Evolutionary conservation across 2,888 invertebrate genomes (phyloP).

Genomic region (Ophraella communa): DNA sequence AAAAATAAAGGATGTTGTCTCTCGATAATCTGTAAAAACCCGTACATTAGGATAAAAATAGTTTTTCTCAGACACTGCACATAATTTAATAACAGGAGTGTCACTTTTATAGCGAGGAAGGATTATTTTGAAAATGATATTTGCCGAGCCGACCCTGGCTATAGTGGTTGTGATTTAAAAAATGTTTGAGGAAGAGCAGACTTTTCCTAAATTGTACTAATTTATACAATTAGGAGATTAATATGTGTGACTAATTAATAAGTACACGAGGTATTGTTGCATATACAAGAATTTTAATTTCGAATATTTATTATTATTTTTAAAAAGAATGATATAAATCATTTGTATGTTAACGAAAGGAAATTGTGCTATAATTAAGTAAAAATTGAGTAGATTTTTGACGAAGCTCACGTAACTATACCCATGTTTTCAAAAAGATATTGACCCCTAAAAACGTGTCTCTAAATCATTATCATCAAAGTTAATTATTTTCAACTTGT

Average conservation of each 20-base stretch:
- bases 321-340: neutral
- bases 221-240: slow-evolving; percentile 7
- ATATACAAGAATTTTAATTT: neutral
- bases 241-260: neutral
- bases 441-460: slow-evolving; percentile 1
- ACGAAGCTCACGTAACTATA: neutral
- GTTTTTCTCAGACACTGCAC: too few species aligned
- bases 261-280: neutral
- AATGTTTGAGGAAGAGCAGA: neutral
- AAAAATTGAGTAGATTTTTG: slow-evolving; percentile 2
- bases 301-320: neutral
- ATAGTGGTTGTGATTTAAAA: neutral
- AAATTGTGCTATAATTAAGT: slow-evolving; percentile 3
- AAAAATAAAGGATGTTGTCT: too few species aligned
- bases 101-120: neutral
- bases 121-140: too few species aligned
- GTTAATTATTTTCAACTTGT: neutral
- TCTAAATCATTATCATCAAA: neutral
- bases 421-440: neutral
- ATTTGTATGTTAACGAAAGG: neutral
- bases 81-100: too few species aligned
- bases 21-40: too few species aligned
- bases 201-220: slow-evolving; percentile 2
- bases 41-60: too few species aligned
- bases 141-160: neutral